Evolutionary conservation across 1,140 invertebrate species (phyloP), one percentile per base, ranked within the genome.

Genomic region (Macrosteles quadrilineatus): DNA sequence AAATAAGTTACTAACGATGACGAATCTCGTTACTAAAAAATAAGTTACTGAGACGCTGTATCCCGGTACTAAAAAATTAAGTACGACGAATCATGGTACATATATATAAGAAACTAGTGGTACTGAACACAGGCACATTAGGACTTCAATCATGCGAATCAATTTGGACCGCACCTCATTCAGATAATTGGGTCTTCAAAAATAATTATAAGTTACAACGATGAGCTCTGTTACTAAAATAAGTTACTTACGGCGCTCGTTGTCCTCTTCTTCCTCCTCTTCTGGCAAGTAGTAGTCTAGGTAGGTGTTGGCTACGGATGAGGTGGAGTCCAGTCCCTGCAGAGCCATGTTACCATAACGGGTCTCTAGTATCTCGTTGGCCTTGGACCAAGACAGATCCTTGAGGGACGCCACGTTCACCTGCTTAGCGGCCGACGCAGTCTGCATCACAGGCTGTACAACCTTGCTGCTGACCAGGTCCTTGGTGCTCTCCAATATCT

Each of bases 401-500:
- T 87, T 87, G 1, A 90, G 78, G 0, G 84, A 87, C 2, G 83
- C 78, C 0, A 88, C 88, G 71, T 87, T 87, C 53, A 83, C 80
- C 9, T 66, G 32, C 59, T 87, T 83, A 57, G 85, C 90, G 1
- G 83, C 83, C 0, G 89, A 87, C 69, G 92, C 86, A 75, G 90
- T 85, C 77, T 90, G 91, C 0, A 93, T 87, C 0, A 90, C 79
- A 82, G 3, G 89, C 21, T 66, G 63, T 86, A 36, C 90, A 82
- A 78, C 85, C 85, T 9, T 79, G 82, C 71, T 82, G 79, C 79
- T 86, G 70, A 92, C 88, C 76, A 88, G 91, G 70, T 89, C 87
- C 77, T 90, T 88, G 12, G 91, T 91, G 68, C 88, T 90, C 68
- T 84, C 86, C 78, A 90, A 90, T 79, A 93, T 88, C 91, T 93